phyloP scores from a whole-genome alignment of 2,888 invertebrate species.

The Mayetiola destructor region DNA sequence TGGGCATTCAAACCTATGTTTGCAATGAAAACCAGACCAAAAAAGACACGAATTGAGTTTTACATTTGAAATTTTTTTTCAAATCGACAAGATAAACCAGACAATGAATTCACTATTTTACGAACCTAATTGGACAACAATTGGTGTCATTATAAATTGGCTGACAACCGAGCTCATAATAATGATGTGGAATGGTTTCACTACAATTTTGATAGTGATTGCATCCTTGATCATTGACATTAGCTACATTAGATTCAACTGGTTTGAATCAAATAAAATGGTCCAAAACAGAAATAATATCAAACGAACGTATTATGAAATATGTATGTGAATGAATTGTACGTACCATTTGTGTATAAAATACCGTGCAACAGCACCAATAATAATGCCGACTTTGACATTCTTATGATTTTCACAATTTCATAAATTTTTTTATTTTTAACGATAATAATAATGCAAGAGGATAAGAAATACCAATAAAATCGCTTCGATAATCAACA shows the following conservation, averaged over 20 bases:
- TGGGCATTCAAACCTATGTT: slow-evolving; percentile 3
- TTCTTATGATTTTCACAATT: too few relatives aligned
- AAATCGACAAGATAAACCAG: background rate
- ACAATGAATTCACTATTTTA: background rate
- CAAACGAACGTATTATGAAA: too few relatives aligned
- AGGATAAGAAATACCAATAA: too few relatives aligned
- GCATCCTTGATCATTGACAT: slow-evolving; percentile 12
- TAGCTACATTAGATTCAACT: background rate
- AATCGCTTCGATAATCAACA: too few relatives aligned
- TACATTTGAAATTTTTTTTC: too few relatives aligned
- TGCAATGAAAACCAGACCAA: background rate
- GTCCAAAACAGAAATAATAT: too few relatives aligned
- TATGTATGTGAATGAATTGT: too few relatives aligned
- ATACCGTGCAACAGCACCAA: background rate
- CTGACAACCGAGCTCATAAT: slow-evolving; percentile 18
- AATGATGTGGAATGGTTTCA: slow-evolving; percentile 15
- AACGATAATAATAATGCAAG: too few relatives aligned
- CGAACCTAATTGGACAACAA: slow-evolving; percentile 17
- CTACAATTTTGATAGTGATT: slow-evolving; percentile 4
- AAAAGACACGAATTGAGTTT: background rate
- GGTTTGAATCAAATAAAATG: background rate
- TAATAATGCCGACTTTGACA: too few relatives aligned
- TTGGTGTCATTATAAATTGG: slow-evolving; percentile 16
- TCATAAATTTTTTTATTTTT: too few relatives aligned
- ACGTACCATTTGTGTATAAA: background rate